Evolutionary conservation across 2,888 invertebrate species (phyloP).

Genomic region (Idaea aversata): DNA sequence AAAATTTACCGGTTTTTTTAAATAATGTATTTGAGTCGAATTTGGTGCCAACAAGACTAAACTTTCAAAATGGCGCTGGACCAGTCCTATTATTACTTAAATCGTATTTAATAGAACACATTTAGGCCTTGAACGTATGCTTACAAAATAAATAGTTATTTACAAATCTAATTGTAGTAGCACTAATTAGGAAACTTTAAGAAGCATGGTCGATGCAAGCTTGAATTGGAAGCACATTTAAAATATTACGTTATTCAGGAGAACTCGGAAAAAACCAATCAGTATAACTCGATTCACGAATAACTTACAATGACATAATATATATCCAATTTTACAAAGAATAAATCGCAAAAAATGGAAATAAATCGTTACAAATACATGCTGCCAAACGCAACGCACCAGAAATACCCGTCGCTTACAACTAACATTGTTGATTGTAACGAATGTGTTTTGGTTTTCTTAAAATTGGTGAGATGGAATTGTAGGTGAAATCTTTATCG

Average conservation of each 20-base stretch:
- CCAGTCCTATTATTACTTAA: background rate
- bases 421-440: no score
- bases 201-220: conserved; percentile 48
- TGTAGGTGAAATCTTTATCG: no score
- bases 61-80: background rate
- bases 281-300: background rate
- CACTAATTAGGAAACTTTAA: conserved; percentile 45
- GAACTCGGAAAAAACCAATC: background rate
- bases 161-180: conserved; percentile 32
- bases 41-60: no score
- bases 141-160: conserved; percentile 39
- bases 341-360: no score
- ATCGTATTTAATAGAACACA: conserved; percentile 21
- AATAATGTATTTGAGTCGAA: no score
- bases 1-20: no score
- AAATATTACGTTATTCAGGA: conserved; percentile 24
- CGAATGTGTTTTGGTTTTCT: no score
- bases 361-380: no score
- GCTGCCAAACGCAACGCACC: no score
- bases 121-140: conserved; percentile 47
- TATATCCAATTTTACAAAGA: no score
- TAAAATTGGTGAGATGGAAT: no score
- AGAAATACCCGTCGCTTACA: no score
- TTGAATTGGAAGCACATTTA: conserved; percentile 52
- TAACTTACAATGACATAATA: background rate